Evolutionary conservation across 2,888 invertebrate genomes (phyloP), one percentile per base, ranked within the genome.

Genomic region (Andrena haemorrhoa): DNA sequence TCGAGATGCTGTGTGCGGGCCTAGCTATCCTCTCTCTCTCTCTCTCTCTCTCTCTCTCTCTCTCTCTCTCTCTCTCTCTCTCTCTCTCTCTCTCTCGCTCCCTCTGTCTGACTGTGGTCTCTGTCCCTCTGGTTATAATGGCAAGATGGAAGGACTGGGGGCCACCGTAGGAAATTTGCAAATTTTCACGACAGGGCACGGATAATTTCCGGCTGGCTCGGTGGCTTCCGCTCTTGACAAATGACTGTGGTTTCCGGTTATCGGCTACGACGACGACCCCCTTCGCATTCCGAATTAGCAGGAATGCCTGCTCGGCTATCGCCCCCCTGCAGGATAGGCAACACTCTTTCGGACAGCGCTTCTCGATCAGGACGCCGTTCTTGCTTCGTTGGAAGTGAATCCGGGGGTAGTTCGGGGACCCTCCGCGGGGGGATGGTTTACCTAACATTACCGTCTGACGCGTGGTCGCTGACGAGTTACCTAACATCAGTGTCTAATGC

Each of bases 231-330:
- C 86, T 88, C 90, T 90, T 92, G 93, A 93, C 93, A 93, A 93
- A 93, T 93, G 92, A 92, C 91, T 91, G 92, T 89, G 93, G 93
- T 92, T 93, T 92, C 91, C 92, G 90, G 89, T 91, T 92, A 92
- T 92, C 90, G 92, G 91, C 89, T 90, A 68, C 77, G 82, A 72
- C 86, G 85, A 84, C 81, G 83, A 72, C 61, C 68, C 83, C 85
- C 84, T 71, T 79, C 86, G 88, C 88, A 86, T 86, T 85, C 79
- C 88, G 79, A 88, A 88, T 88, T 85, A 83, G 70, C 78, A 74
- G 12, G 73, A 78, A 82, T 79, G 79, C 80, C 83, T 87, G 64
- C 49, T 70, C 78, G 65, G 33, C 78, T 80, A 77, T 75, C 74
- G 53, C 35, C 29, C 47, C 76, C 16, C 3, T 41, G 12, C 10